Base-by-base conservation (phyloP, 2,113 vertebrate genomes). In the Bos javanicus region DNA sequence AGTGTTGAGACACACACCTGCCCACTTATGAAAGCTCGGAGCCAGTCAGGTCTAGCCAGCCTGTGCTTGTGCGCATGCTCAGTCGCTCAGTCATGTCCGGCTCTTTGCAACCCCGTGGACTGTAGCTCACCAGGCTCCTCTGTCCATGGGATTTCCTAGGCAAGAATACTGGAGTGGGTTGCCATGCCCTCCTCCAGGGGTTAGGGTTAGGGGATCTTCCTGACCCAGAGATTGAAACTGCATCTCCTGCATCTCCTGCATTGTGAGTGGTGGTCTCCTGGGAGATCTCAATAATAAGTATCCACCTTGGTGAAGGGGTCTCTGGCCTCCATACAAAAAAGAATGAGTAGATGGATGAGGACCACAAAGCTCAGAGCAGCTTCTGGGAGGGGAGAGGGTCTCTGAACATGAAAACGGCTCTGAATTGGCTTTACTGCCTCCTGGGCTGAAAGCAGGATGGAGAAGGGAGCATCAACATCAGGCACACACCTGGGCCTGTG, bases 61-160 rank as follows among this genome's bases (percentile, higher is more conserved):
- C 78, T 81, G n/a, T 36, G 46, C 71, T 1, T 7, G 23, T 1
- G 0, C 36, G 0, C 12, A 7, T 43, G 71, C 36, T 76, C 1
- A 2, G 36, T 43, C 1, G 0, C 21, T 74, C 36, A 76, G 71
- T 25, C 3, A 26, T 26, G 71, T 43, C 71, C 0, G 3, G 39
- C 36, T 76, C 12, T 43, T 43, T 76, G 71, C 3, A 0, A 76
- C 12, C n/a, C 10, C 0, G 1, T 6, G n/a, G n/a, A 39, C 67
- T 71, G 67, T 39, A 71, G 39, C 11, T 76, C 0, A 0, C 39
- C 15, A 26, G 39, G 71, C 71, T 76, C 23, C 71, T 76, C 23
- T 76, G 39, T 12, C 3, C 39, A 14, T 14, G 39, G 71, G 71
- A 7, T 76, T 26, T 6, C 5, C 23, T 7, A 43, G 39, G 23